Conservation (phyloP, 2,797 vertebrate genomes). For the Nyctibius grandis region DNA sequence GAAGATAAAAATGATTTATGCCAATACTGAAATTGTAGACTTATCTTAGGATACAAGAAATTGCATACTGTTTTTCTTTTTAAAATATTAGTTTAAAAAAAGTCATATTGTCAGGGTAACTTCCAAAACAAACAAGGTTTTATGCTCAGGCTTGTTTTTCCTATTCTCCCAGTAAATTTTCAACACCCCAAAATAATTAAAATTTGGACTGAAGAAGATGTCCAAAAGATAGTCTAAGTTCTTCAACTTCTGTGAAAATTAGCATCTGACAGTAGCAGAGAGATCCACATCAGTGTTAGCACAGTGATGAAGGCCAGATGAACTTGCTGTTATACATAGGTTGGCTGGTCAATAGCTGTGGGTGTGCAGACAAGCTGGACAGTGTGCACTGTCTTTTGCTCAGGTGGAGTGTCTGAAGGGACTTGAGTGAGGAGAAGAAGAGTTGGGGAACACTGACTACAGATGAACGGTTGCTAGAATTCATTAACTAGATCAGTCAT, state of each 20-base stretch:
- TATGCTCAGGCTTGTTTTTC: neutral
- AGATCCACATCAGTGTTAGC: neutral
- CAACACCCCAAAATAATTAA: neutral
- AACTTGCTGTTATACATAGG: rapidly evolving
- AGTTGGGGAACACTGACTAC: neutral
- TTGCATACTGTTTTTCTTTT: neutral
- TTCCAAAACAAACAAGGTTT: neutral
- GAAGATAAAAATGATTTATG: neutral
- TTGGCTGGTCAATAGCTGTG: neutral
- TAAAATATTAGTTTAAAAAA: neutral
- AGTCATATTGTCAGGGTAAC: neutral
- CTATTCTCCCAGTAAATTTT: neutral
- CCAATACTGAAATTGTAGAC: neutral
- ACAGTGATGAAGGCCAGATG: neutral
- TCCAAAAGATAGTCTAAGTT: neutral
- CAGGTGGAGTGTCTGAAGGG: neutral
- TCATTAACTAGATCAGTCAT: neutral
- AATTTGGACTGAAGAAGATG: neutral
- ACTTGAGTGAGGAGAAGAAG: neutral
- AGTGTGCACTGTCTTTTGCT: neutral
- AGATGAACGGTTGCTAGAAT: neutral
- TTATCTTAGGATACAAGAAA: neutral
- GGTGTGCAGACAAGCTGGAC: neutral
- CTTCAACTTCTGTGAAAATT: neutral
- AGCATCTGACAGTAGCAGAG: neutral